These are phyloP conservation scores for Hemitrygon akajei DNA, from an alignment of 2,797 vertebrate genomes.

Conservation along the genomic window DNA sequence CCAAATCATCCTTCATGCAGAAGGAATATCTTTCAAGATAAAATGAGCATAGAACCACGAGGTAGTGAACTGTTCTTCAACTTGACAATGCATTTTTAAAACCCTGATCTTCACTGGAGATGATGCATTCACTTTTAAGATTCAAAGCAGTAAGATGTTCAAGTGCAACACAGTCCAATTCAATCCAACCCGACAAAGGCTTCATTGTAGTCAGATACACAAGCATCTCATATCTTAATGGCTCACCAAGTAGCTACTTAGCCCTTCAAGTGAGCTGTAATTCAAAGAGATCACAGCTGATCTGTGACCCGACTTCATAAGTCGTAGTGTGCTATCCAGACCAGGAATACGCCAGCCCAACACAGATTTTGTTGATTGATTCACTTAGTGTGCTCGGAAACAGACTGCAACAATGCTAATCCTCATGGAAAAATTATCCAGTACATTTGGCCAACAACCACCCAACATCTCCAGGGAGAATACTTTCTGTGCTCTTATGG, in stretches of 20 bases:
- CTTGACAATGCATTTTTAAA: not conserved
- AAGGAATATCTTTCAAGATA: too few species aligned
- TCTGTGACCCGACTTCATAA: too few species aligned
- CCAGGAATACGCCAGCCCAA: not conserved
- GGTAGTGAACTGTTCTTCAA: not conserved
- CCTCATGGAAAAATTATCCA: too few species aligned
- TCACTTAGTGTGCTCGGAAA: not conserved
- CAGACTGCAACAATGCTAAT: too few species aligned
- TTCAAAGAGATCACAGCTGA: not conserved
- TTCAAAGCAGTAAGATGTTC: not conserved
- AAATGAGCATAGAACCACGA: not conserved
- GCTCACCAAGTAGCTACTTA: not conserved
- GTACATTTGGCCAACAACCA: too few species aligned
- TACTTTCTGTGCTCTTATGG: too few species aligned
- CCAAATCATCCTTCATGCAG: too few species aligned
- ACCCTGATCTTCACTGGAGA: not conserved
- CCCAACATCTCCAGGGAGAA: too few species aligned
- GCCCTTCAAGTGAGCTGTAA: not conserved
- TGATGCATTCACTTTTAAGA: not conserved
- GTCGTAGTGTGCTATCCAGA: not conserved
- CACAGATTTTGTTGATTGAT: not conserved
- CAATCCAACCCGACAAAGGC: not conserved
- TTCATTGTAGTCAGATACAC: not conserved
- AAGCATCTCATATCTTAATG: not conserved
- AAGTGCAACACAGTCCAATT: not conserved